Percentiles rank a stretch among this genome's conserved stretches.
Conservation (phyloP, 2,113 vertebrate genomes). For the Riparia riparia region DNA sequence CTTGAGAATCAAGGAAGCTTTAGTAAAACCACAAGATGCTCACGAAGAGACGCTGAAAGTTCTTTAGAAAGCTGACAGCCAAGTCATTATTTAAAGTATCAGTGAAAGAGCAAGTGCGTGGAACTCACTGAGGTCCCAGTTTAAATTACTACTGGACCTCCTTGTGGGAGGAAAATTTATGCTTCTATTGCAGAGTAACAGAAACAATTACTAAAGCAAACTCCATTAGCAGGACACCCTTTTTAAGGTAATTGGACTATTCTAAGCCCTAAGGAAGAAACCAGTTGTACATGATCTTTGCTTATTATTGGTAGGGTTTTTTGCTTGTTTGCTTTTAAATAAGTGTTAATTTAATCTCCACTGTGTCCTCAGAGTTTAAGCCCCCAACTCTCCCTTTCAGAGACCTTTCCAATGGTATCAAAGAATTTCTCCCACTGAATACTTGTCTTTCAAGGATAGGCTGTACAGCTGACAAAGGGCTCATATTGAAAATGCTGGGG, state of each 20-base stretch:
- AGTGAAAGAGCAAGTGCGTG: neutral
- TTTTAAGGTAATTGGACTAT: neutral
- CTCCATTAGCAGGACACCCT: neutral
- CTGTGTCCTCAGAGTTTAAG: neutral
- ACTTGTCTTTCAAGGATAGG: neutral
- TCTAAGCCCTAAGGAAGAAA: neutral
- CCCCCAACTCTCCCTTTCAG: neutral
- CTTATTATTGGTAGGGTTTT: neutral
- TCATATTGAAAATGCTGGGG: neutral
- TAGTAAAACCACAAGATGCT: constrained; percentile 28
- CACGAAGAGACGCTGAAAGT: neutral
- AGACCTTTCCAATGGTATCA: neutral
- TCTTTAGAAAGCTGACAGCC: neutral
- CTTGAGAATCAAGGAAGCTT: neutral
- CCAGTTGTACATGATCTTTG: neutral
- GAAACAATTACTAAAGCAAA: neutral
- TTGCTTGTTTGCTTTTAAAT: neutral
- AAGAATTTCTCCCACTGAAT: neutral
- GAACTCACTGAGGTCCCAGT: neutral
- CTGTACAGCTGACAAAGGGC: neutral
- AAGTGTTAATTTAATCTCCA: neutral
- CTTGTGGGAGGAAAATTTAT: neutral
- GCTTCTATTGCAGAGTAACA: neutral
- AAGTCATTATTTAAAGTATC: neutral
- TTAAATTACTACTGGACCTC: neutral